phyloP scores from a whole-genome alignment of 2,888 invertebrate species.

The Thera obeliscata region DNA sequence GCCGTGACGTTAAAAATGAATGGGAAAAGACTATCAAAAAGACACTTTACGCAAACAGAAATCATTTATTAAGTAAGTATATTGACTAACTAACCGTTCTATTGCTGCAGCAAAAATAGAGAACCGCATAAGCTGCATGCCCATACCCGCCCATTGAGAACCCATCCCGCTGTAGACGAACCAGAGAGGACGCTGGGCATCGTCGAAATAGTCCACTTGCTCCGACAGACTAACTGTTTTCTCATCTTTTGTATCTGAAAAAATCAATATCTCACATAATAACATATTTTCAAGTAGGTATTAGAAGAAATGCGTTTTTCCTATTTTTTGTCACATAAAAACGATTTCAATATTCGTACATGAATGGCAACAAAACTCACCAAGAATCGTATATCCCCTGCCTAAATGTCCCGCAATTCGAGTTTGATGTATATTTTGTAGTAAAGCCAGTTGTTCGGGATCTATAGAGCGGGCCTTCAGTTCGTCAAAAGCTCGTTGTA shows the following conservation, averaged over 20 bases:
- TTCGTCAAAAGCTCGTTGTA: slow-evolving; percentile 55
- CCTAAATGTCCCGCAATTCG: slow-evolving; percentile 80
- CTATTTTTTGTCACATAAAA: too few species aligned
- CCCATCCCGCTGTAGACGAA: slow-evolving; percentile 90
- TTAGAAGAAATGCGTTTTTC: too few species aligned
- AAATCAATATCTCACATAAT: not conserved
- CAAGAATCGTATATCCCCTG: slow-evolving; percentile 84
- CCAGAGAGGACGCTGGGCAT: slow-evolving; percentile 83
- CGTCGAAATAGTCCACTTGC: slow-evolving; percentile 58
- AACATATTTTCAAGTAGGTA: too few species aligned
- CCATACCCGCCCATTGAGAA: slow-evolving; percentile 89
- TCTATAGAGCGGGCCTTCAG: slow-evolving; percentile 60
- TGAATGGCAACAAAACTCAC: slow-evolving; percentile 43
- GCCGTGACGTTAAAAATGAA: not conserved
- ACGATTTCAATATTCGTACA: too few species aligned
- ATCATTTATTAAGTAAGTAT: not conserved
- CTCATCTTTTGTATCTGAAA: slow-evolving; percentile 55
- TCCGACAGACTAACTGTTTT: slow-evolving; percentile 58
- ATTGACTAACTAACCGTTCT: slow-evolving; percentile 56
- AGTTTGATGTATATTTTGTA: slow-evolving; percentile 72
- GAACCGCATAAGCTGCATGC: slow-evolving; percentile 85
- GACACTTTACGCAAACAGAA: not conserved
- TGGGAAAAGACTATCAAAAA: too few species aligned
- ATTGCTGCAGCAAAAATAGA: slow-evolving; percentile 85
- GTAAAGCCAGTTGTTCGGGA: slow-evolving; percentile 72